Evolutionary conservation across 2,797 vertebrate genomes (phyloP).

Genomic region (Ibycter americanus): DNA sequence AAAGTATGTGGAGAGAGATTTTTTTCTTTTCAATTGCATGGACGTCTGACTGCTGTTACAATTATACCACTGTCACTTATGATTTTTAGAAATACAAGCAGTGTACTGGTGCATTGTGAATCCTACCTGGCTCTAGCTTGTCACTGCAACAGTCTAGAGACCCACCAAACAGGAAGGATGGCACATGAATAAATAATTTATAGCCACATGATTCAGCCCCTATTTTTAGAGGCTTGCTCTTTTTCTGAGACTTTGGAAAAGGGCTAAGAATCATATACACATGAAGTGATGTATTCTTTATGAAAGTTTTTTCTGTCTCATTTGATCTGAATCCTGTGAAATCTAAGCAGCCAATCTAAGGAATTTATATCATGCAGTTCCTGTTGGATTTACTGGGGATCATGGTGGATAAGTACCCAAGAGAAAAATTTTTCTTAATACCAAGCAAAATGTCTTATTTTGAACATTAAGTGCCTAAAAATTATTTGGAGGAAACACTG

Average conservation of each 20-base stretch:
- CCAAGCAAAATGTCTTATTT: background rate
- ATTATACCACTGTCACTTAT: background rate
- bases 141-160: background rate
- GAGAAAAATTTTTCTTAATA: background rate
- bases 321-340: background rate
- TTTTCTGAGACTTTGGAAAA: conserved; percentile 24
- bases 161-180: background rate
- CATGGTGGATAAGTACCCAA: background rate
- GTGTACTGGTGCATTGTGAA: background rate
- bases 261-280: background rate
- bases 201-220: background rate
- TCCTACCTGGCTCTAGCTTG: background rate
- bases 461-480: background rate
- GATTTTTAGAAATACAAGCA: conserved; percentile 8
- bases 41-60: background rate
- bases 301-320: background rate
- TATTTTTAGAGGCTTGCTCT: conserved; percentile 29
- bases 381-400: background rate
- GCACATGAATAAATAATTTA: conserved; percentile 52
- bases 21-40: background rate
- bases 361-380: background rate
- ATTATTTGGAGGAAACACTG: background rate
- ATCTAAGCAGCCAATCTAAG: background rate
- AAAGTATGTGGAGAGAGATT: background rate
- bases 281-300: background rate